Evolutionary conservation across 2,888 invertebrate genomes (phyloP), one percentile per base, ranked within the genome.

Genomic region (Psylliodes chrysocephalus): DNA sequence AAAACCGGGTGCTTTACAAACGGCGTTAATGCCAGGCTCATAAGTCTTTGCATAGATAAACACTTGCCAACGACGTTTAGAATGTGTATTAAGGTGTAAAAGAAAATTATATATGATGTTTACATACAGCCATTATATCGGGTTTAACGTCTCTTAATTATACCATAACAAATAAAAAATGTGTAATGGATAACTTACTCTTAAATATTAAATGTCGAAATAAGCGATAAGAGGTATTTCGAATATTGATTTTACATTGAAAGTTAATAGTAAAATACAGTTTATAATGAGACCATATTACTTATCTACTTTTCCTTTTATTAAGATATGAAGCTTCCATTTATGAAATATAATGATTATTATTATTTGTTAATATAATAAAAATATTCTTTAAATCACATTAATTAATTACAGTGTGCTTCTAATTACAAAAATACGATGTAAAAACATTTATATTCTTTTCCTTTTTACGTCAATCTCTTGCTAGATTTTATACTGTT

Each of bases 11-110:
- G 33, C 33, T 28, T 33, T 51, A 51, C 15, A 15, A 33, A 51
- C 44, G 28, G 53, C 53, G 33, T 53, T 61, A 35, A 54, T 47
- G 35, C 17, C 35, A 19, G 2, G 33, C 60, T 42, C 33, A 54
- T 61, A 61, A 47, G 52, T 53, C 47, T 30, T 54, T 61, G 61
- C 61, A 55, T 61, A 47, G 61, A 47, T 61, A 61, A 54, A 61
- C 61, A 61, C 61, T 54, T 55, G 61, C 38, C 54, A 15, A 14
- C 30, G 42, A 40, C 61, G 54, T 28, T 38, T 54, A 47, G 28
- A 49, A 61, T 46, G 53, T 54, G 53, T 61, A 47, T 14, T n/a
- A 14, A 53, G 61, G 61, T 55, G 49, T 54, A 49, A 18, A 61
- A 49, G 61, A 61, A 61, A 61, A 61, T 61, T 61, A 54, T 55